phyloP scores from a whole-genome alignment of 2,113 vertebrate genomes.

The Melanerpes aurifrons region DNA sequence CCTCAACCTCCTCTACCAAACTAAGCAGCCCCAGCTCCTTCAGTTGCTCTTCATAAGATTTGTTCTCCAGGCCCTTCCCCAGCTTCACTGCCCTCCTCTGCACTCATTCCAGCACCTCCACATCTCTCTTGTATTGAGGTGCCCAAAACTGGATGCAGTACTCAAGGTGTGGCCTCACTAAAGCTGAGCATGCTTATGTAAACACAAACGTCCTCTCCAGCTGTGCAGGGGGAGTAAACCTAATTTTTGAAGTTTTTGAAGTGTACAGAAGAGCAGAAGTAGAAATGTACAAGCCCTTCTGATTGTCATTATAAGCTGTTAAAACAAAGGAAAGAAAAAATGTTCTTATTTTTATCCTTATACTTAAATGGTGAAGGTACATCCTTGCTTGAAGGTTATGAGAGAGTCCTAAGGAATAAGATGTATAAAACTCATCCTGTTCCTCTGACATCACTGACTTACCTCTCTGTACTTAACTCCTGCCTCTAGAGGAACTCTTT shows the following conservation, averaged over 20 bases:
- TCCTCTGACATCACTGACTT: background rate
- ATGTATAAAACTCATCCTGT: background rate
- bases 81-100: too few species aligned
- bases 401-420: background rate
- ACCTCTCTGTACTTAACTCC: background rate
- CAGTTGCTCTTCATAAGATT: too few species aligned
- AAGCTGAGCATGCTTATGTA: background rate
- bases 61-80: too few species aligned
- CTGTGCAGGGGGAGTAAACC: background rate
- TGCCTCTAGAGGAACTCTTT: background rate
- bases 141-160: too few species aligned
- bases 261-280: background rate
- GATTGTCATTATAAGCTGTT: background rate
- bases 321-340: background rate
- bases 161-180: too few species aligned
- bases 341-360: background rate
- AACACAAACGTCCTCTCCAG: background rate
- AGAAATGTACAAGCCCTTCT: background rate
- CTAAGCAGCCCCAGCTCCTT: too few species aligned
- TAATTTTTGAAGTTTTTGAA: constrained; percentile 6
- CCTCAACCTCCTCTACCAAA: too few species aligned
- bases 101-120: too few species aligned
- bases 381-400: background rate
- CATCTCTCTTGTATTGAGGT: too few species aligned
- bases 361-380: background rate